A percentile compares a stretch with the other conserved stretches of the same genome.
phyloP scores from a whole-genome alignment of 2,113 vertebrate genomes.

The Eptesicus fuscus region DNA sequence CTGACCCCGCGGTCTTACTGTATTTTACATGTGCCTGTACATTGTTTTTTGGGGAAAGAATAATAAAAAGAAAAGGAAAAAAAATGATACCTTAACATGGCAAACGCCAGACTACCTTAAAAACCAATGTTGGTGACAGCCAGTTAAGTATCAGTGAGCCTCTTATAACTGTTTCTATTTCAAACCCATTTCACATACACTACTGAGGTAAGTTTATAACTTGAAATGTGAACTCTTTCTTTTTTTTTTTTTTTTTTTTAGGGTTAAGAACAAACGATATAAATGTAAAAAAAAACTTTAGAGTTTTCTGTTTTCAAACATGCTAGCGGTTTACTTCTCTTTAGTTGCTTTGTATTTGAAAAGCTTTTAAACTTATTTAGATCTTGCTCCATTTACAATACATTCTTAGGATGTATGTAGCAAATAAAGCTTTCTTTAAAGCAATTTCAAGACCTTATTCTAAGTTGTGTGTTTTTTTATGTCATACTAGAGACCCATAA shows the following conservation, averaged over 20 bases:
- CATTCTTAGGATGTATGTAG: conserved; percentile 81
- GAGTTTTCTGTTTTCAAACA: conserved; percentile 81
- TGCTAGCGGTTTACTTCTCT: conserved; percentile 78
- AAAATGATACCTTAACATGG: conserved; percentile 19
- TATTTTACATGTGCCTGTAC: conserved; percentile 72
- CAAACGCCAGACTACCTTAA: conserved; percentile 46
- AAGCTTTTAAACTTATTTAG: conserved; percentile 80
- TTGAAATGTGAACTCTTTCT: conserved; percentile 87
- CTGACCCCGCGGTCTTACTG: conserved; percentile 53
- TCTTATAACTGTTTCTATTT: conserved; percentile 53
- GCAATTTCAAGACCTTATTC: conserved; percentile 34
- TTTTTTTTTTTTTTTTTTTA: conserved; percentile 79
- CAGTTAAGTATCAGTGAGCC: neutral
- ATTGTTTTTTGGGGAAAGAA: conserved; percentile 12
- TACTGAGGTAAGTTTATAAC: conserved; percentile 85
- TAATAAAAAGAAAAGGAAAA: neutral
- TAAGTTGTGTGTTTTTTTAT: conserved; percentile 42
- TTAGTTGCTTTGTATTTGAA: conserved; percentile 79
- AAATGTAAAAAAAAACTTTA: conserved; percentile 68
- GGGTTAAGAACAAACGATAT: conserved; percentile 87
- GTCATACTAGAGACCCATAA: neutral
- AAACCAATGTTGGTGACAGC: neutral
- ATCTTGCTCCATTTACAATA: conserved; percentile 80
- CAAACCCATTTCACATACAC: conserved; percentile 84
- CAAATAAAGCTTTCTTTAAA: conserved; percentile 88